A percentile compares a stretch with the other conserved stretches of the same genome.
Evolutionary conservation across 2,113 vertebrate genomes (phyloP).

Genomic region (Strix aluco): DNA sequence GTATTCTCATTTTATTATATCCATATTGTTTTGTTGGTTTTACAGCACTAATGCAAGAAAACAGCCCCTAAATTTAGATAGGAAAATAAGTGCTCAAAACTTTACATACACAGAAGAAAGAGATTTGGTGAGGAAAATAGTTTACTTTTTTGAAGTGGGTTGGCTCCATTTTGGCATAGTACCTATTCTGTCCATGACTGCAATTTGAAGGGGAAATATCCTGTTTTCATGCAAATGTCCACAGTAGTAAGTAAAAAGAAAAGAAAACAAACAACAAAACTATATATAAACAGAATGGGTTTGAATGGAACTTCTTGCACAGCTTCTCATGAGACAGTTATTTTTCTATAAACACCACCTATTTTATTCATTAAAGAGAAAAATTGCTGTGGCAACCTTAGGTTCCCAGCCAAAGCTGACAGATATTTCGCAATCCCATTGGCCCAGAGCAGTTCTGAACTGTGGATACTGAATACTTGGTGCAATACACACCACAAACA

Average conservation of each 20-base stretch:
- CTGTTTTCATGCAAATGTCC: slow-evolving; percentile 69
- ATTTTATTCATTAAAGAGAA: slow-evolving; percentile 63
- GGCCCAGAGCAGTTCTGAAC: slow-evolving; percentile 6
- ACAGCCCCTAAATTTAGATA: not conserved
- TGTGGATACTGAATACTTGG: not conserved
- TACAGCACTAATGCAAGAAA: not conserved
- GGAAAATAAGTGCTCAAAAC: slow-evolving; percentile 33
- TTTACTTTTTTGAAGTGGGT: slow-evolving; percentile 44
- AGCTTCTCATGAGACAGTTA: slow-evolving; percentile 42
- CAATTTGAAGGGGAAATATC: slow-evolving; percentile 65
- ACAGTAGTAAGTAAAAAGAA: slow-evolving; percentile 55
- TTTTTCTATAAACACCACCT: slow-evolving; percentile 61
- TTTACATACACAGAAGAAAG: slow-evolving; percentile 30
- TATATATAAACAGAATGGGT: slow-evolving; percentile 66
- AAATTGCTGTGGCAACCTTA: slow-evolving; percentile 30
- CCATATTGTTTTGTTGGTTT: not conserved
- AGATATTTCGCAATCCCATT: slow-evolving; percentile 54
- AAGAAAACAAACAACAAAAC: slow-evolving; percentile 67
- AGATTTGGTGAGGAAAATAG: slow-evolving; percentile 43
- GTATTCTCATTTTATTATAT: not conserved
- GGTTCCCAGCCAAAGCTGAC: slow-evolving; percentile 35
- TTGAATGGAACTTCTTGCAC: slow-evolving; percentile 56
- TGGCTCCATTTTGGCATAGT: slow-evolving; percentile 39
- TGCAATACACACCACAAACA: slow-evolving; percentile 1
- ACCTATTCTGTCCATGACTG: slow-evolving; percentile 46